phyloP scores from a whole-genome alignment of 2,888 invertebrate genomes.

The Microdon myrmicae region DNA sequence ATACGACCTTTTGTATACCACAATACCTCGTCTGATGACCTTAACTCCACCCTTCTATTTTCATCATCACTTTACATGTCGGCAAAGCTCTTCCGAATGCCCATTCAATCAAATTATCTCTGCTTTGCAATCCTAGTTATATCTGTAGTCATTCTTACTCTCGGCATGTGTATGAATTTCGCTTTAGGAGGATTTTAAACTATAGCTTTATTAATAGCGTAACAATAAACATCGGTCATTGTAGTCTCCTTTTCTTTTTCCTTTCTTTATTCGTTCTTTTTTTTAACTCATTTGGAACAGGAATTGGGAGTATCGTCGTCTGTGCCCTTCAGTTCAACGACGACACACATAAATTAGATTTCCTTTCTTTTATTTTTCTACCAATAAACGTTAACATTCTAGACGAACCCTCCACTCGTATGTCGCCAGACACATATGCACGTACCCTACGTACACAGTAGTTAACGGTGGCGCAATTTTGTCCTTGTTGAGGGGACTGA shows the following conservation, averaged over 20 bases:
- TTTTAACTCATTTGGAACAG: no score
- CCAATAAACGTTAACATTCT: conserved; percentile 9
- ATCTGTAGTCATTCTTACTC: conserved; percentile 72
- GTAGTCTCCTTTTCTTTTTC: conserved; percentile 8
- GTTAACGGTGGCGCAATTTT: conserved; percentile 29
- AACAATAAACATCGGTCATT: conserved; percentile 39
- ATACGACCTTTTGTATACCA: conserved; percentile 84
- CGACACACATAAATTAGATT: no score
- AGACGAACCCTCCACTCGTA: conserved; percentile 2
- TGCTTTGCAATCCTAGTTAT: conserved; percentile 73
- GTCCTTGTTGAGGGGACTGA: conserved; percentile 21
- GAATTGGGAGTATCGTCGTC: no score
- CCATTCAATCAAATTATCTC: conserved; percentile 77
- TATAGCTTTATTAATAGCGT: no score
- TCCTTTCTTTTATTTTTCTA: no score
- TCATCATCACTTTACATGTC: conserved; percentile 79
- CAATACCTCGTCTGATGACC: conserved; percentile 78
- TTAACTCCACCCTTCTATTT: conserved; percentile 80
- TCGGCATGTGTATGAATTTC: conserved; percentile 74
- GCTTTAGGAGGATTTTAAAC: conserved; percentile 57
- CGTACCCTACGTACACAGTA: conserved; percentile 6
- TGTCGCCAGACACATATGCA: background rate
- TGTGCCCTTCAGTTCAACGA: no score
- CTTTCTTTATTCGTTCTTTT: background rate
- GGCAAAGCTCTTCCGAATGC: conserved; percentile 79